These are phyloP conservation scores for Paracyclopina nana DNA, from an alignment of 1,140 invertebrate species.

Conservation along the genomic window DNA sequence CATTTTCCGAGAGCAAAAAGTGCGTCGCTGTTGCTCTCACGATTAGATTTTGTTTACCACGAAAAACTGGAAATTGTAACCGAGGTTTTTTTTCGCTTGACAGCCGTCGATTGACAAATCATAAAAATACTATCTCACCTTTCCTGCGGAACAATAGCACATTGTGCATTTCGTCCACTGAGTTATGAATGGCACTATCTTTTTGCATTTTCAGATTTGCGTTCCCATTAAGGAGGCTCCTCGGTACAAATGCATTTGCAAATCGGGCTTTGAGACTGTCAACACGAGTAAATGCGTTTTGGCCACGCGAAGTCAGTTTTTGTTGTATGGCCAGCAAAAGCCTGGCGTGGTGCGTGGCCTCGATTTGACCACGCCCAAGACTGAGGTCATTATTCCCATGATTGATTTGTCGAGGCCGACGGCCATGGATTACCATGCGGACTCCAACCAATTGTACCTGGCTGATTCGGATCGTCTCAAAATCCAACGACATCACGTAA, in stretches of 20 bases:
- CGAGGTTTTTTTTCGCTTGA: no score
- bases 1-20: no score
- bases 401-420: slow-evolving; percentile 37
- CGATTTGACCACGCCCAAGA: slow-evolving; percentile 25
- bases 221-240: slow-evolving; percentile 11
- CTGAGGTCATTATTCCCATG: slow-evolving; percentile 39
- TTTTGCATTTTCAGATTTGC: slow-evolving; percentile 31
- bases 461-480: slow-evolving; percentile 37
- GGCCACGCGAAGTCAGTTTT: slow-evolving; percentile 16
- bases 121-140: no score
- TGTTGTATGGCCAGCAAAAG: slow-evolving; percentile 39
- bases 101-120: no score
- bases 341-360: slow-evolving; percentile 42
- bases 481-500: slow-evolving; percentile 30
- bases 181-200: slow-evolving; percentile 33
- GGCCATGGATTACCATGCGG: slow-evolving; percentile 45
- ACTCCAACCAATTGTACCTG: slow-evolving; percentile 43
- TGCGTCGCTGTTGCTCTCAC: no score
- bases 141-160: no score
- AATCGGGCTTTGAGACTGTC: background rate
- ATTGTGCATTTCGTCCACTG: no score
- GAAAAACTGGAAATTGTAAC: no score
- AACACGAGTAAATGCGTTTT: slow-evolving; percentile 9
- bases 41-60: no score
- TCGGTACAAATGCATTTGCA: slow-evolving; percentile 15